Evolutionary conservation across 1,140 invertebrate species (phyloP).

Genomic region (Cotesia glomerata): DNA sequence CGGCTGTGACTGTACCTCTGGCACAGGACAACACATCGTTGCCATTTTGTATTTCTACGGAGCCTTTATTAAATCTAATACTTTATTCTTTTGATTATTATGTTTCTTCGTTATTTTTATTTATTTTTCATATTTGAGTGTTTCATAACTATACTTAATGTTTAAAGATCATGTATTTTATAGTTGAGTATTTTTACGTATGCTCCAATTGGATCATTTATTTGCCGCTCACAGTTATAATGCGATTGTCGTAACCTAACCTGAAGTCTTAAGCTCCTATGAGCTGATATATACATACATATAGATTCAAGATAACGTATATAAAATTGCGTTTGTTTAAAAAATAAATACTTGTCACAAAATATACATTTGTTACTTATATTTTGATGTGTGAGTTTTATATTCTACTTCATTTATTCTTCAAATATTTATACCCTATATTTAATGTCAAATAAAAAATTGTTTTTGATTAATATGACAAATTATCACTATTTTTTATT

Average conservation of each 20-base stretch:
- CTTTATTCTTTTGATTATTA: not conserved
- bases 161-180: not conserved
- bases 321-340: conserved; percentile 11
- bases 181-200: conserved; percentile 4
- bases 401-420: not conserved
- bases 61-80: conserved; percentile 4
- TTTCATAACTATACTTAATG: not conserved
- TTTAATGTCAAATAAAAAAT: not conserved
- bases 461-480: no score
- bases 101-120: not conserved
- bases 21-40: conserved; percentile 25
- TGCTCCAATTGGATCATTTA: conserved; percentile 8
- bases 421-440: not conserved
- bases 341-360: conserved; percentile 11
- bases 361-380: not conserved
- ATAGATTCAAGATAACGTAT: conserved; percentile 6
- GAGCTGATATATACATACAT: not conserved
- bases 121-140: no score
- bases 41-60: conserved; percentile 30
- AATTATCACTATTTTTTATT: no score
- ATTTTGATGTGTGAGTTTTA: not conserved
- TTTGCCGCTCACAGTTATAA: conserved; percentile 22
- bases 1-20: conserved; percentile 11
- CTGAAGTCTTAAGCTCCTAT: conserved; percentile 3
- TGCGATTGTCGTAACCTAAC: conserved; percentile 25